A percentile compares a stretch with the other conserved stretches of the same genome.
Conservation (phyloP, 2,888 invertebrate genomes). For the Metacarcinus magister region DNA sequence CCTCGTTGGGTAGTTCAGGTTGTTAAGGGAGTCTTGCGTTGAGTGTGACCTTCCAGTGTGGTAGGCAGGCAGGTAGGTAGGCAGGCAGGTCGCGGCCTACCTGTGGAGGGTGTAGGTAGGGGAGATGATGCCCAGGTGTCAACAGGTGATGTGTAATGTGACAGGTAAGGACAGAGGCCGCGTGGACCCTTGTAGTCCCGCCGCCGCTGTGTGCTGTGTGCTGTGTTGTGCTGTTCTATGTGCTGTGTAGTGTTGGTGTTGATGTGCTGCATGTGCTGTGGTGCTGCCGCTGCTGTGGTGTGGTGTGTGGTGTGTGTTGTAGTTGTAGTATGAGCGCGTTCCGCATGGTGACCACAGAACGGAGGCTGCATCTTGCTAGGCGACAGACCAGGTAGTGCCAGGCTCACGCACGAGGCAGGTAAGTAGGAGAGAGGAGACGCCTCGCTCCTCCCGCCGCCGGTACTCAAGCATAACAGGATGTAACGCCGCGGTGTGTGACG, state of each 20-base stretch:
- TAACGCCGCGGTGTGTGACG: neutral
- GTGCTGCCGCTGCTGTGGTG: slow-evolving; percentile 10
- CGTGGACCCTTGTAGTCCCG: neutral
- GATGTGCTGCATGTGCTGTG: slow-evolving; percentile 5
- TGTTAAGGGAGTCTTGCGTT: too few relatives aligned
- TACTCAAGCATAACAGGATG: neutral
- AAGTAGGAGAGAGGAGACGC: neutral
- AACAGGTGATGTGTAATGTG: neutral
- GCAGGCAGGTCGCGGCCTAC: neutral
- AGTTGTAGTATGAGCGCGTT: neutral
- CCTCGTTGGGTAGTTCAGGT: too few relatives aligned
- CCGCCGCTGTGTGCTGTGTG: slow-evolving; percentile 14
- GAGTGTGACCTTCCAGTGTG: too few relatives aligned
- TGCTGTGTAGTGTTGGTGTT: neutral
- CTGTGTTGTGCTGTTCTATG: neutral
- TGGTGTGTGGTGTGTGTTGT: neutral
- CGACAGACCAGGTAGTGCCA: neutral
- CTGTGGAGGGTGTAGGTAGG: neutral
- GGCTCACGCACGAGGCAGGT: slow-evolving; percentile 4
- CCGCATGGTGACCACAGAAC: neutral
- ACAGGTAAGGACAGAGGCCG: slow-evolving; percentile 7
- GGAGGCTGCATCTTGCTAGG: slow-evolving; percentile 45
- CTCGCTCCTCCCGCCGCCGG: neutral
- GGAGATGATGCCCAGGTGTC: neutral
- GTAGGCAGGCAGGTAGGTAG: neutral